Conservation (phyloP, 2,888 invertebrate genomes). For the Allolobophora icterica region DNA sequence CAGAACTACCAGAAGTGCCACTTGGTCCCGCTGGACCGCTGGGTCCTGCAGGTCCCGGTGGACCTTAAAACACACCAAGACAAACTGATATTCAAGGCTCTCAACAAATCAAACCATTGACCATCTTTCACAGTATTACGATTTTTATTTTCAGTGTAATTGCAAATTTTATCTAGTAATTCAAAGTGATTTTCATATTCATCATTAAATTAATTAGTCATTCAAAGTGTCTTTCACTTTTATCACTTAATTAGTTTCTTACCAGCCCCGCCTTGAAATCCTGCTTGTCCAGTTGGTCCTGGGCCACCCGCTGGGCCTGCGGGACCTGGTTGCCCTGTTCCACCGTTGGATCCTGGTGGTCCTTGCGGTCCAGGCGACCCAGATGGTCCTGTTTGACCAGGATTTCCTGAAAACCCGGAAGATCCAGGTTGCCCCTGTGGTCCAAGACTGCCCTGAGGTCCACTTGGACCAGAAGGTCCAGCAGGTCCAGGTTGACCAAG, state of each 20-base stretch:
- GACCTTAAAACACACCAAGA: slow-evolving; percentile 32
- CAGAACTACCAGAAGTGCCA: slow-evolving; percentile 40
- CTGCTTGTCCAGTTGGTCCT: slow-evolving; percentile 52
- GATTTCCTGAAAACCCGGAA: slow-evolving; percentile 28
- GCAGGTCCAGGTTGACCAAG: slow-evolving; percentile 21
- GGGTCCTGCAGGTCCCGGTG: slow-evolving; percentile 41
- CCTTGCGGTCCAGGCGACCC: slow-evolving; percentile 36
- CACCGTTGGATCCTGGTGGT: slow-evolving; percentile 38
- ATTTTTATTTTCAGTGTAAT: too few species aligned
- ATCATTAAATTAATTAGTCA: too few species aligned
- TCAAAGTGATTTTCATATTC: too few species aligned
- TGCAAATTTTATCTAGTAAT: background rate
- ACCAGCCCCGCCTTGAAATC: slow-evolving; percentile 20
- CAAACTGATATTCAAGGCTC: slow-evolving; percentile 32
- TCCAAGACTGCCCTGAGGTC: slow-evolving; percentile 37
- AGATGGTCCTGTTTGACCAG: slow-evolving; percentile 30
- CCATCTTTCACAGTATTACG: background rate
- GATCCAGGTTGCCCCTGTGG: slow-evolving; percentile 23
- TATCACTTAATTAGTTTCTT: background rate
- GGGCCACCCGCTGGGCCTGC: slow-evolving; percentile 35
- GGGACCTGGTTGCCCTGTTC: slow-evolving; percentile 38
- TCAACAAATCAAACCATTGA: background rate
- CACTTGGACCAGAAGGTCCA: slow-evolving; percentile 34
- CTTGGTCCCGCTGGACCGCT: slow-evolving; percentile 38
- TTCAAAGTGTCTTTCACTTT: too few species aligned